phyloP scores from a whole-genome alignment of 2,797 vertebrate species.

The Iguana delicatissima region DNA sequence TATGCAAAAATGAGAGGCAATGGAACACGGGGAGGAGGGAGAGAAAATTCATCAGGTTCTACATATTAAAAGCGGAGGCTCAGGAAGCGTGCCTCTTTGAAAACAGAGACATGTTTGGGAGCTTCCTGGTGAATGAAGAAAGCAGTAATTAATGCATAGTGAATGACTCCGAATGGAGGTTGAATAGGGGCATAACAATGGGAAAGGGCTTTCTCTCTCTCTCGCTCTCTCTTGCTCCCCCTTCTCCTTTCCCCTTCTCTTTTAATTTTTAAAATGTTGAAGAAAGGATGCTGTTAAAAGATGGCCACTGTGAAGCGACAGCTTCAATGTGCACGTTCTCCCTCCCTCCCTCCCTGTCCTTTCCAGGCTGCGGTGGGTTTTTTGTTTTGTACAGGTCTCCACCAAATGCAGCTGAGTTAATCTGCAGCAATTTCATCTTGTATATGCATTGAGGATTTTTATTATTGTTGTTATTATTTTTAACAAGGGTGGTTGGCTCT shows the following conservation, averaged over 20 bases:
- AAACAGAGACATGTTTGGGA: conserved; percentile 82
- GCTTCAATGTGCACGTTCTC: conserved; percentile 78
- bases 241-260: conserved; percentile 58
- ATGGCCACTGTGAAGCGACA: conserved; percentile 80
- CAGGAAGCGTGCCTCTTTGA: conserved; percentile 85
- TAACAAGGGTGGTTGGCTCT: conserved; percentile 74
- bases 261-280: conserved; percentile 80
- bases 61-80: conserved; percentile 85
- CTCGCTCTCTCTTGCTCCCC: background rate
- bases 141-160: conserved; percentile 88
- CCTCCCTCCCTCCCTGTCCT: conserved; percentile 73
- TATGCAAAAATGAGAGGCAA: conserved; percentile 83
- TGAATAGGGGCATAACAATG: conserved; percentile 85
- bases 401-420: conserved; percentile 80
- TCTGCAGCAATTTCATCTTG: conserved; percentile 84
- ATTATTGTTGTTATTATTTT: conserved; percentile 34
- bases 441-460: conserved; percentile 69
- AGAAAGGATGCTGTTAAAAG: conserved; percentile 84
- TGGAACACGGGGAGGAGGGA: conserved; percentile 76
- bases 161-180: conserved; percentile 85
- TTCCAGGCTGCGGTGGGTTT: conserved; percentile 75
- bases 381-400: conserved; percentile 81
- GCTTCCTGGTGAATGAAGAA: conserved; percentile 80
- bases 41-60: conserved; percentile 79
- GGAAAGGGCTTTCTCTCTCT: conserved; percentile 48